Base-by-base conservation (phyloP, 2,113 vertebrate species). In the Pionites leucogaster region DNA sequence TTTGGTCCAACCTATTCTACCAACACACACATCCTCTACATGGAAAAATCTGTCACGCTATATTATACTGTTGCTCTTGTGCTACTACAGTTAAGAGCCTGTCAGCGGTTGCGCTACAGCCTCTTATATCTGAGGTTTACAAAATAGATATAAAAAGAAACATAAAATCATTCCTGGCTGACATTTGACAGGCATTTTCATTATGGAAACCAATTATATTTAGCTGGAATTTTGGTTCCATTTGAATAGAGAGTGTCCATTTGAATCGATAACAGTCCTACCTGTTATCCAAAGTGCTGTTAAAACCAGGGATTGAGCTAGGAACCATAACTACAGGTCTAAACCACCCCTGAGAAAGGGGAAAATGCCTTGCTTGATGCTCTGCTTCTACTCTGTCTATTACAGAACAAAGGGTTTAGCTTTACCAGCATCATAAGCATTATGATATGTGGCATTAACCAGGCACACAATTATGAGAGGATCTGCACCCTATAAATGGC, bases 1-100 rank as follows among this genome's bases (percentile, higher is more conserved):
- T 60, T 94, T 62, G 60, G 50, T 72, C 92, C 88, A 90, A 10
- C 37, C 79, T 78, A 25, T 37, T 55, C 92, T 79, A 86, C 83
- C 82, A 71, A 57, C 72, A 74, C 35, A 82, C 77, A 44, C 60
- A 65, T 50, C 47, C 60, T 53, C 52, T 42, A 72, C 53, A 9
- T 6, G 62, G 87, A 69, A 74, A 92, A 95, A 95, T 78, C 64
- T 69, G 63, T 84, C 70, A 82, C 29, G 44, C 86, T 76, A 5
- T 76, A 49, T 71, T 72, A 71, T 10, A 31, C 29, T 8, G 62
- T 39, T 65, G 70, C 63, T 87, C 50, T 69, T 68, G n/a, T 33
- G 31, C 68, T 44, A 92, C 47, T 57, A 7, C 20, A 78, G 55
- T 13, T 69, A 74, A 81, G 60, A 52, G 88, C 35, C 65, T 46